These are phyloP conservation scores for Belonocnema kinseyi DNA, from an alignment of 1,140 invertebrate genomes.

Conservation along the genomic window DNA sequence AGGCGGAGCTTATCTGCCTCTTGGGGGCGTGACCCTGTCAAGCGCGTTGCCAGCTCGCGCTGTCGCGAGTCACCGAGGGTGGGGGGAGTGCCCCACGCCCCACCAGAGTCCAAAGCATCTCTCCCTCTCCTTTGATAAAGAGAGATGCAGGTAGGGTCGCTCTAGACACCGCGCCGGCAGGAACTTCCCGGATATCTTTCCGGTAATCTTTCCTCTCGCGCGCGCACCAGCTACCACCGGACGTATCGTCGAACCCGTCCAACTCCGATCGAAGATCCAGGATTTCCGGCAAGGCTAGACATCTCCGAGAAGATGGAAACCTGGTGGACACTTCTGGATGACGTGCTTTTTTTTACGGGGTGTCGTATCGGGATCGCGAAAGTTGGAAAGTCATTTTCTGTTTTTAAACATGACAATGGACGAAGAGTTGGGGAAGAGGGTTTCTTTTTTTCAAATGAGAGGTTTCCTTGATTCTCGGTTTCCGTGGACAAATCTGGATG, in stretches of 20 bases:
- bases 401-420: no score
- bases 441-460: no score
- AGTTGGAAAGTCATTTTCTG: no score
- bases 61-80: slow-evolving; percentile 12
- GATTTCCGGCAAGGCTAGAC: slow-evolving; percentile 66
- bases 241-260: slow-evolving; percentile 43
- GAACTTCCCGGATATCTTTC: slow-evolving; percentile 72
- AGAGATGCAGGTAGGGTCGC: slow-evolving; percentile 32
- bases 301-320: slow-evolving; percentile 53
- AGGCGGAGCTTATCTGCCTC: slow-evolving; percentile 31
- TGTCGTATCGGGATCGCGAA: no score
- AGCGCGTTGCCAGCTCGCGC: slow-evolving; percentile 31
- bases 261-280: slow-evolving; percentile 65
- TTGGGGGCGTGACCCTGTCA: slow-evolving; percentile 41
- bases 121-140: slow-evolving; percentile 34
- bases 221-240: slow-evolving; percentile 46
- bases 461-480: slow-evolving; percentile 60
- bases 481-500: slow-evolving; percentile 60
- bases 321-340: no score
- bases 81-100: slow-evolving; percentile 34
- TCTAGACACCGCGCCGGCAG: slow-evolving; percentile 49
- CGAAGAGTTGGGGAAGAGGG: no score
- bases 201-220: slow-evolving; percentile 67
- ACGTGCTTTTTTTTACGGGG: no score
- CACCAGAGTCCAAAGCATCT: background rate